Evolutionary conservation across 1,140 invertebrate species (phyloP).

Genomic region (Acyrthosiphon pisum): DNA sequence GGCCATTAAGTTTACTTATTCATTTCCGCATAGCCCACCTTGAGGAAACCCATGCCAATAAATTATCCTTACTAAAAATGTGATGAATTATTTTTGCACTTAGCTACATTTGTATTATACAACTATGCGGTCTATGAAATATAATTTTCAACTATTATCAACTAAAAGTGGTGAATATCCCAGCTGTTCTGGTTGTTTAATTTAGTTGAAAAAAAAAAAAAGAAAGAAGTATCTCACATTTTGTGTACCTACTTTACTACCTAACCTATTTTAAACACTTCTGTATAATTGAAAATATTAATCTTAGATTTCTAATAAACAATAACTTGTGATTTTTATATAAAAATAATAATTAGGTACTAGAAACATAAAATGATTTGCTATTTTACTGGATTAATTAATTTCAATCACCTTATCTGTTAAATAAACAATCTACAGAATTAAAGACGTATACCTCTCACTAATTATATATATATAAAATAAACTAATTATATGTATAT

Average conservation of each 20-base stretch:
- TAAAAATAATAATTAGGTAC: neutral
- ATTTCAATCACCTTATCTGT: neutral
- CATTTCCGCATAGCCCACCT: neutral
- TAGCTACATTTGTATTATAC: neutral
- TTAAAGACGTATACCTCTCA: neutral
- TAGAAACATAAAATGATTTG: neutral
- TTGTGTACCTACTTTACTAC: too few species aligned
- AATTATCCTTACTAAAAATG: neutral
- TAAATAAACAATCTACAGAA: neutral
- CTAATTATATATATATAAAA: neutral
- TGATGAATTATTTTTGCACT: neutral
- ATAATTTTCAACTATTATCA: neutral
- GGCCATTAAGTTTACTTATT: neutral
- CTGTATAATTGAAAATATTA: neutral
- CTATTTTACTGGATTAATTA: neutral
- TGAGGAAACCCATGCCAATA: neutral
- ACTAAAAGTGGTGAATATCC: too few species aligned
- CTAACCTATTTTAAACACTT: neutral
- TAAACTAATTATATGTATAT: too few species aligned
- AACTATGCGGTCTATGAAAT: neutral
- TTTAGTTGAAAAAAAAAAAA: too few species aligned
- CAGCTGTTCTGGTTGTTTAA: too few species aligned
- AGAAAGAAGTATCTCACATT: too few species aligned
- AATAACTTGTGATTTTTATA: neutral
- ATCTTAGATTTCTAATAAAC: neutral